Evolutionary conservation across 1,140 invertebrate species (phyloP).

Genomic region (Drosophila malerkotliana): DNA sequence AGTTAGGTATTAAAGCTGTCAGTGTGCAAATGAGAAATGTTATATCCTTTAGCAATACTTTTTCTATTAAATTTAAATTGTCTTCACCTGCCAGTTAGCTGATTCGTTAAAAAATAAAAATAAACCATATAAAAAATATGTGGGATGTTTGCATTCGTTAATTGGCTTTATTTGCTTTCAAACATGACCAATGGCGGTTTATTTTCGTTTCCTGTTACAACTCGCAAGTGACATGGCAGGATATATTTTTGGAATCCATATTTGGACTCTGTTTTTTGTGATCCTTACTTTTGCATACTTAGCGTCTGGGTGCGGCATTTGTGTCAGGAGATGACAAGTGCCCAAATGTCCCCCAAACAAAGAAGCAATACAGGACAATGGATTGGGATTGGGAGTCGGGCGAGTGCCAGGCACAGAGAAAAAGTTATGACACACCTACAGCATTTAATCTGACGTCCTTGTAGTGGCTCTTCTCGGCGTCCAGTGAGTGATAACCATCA

Average conservation of each 20-base stretch:
- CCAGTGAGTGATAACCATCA: conserved; percentile 81
- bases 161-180: conserved; percentile 77
- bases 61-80: not conserved
- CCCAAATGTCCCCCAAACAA: conserved; percentile 55
- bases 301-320: conserved; percentile 40
- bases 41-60: not conserved
- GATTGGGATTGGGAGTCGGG: conserved; percentile 2
- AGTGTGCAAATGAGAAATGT: not conserved
- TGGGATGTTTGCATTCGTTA: conserved; percentile 67
- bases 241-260: conserved; percentile 43
- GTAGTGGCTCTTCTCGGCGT: conserved; percentile 45
- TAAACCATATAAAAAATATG: conserved; percentile 6
- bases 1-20: not conserved
- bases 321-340: conserved; percentile 53
- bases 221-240: conserved; percentile 31
- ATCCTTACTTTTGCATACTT: conserved; percentile 35
- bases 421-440: conserved; percentile 81
- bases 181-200: conserved; percentile 61
- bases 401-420: conserved; percentile 18
- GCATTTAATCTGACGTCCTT: conserved; percentile 76
- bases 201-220: conserved; percentile 21
- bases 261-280: conserved; percentile 22
- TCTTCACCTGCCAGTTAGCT: not conserved
- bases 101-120: conserved; percentile 7
- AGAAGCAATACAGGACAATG: conserved; percentile 66